Evolutionary conservation across 1,140 invertebrate species (phyloP).

Genomic region (Pteromalus puparum): DNA sequence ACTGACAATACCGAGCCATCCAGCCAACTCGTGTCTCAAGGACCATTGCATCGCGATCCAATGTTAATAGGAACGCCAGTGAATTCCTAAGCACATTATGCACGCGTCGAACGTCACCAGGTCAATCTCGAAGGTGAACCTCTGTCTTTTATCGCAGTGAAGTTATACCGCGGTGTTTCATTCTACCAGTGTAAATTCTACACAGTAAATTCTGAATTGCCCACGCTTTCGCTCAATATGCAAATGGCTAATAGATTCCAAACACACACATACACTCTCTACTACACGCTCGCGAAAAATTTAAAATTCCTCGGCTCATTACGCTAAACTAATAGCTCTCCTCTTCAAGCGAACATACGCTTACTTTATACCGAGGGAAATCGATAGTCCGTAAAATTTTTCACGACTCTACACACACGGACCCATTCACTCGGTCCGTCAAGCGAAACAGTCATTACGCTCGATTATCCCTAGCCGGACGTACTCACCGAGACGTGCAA

Average conservation of each 20-base stretch:
- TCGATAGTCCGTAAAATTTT: constrained; percentile 6
- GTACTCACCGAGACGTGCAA: background rate
- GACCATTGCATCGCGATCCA: background rate
- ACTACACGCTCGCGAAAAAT: too few relatives aligned
- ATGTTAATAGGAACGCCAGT: background rate
- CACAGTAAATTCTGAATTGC: too few relatives aligned
- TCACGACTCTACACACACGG: background rate
- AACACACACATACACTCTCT: too few relatives aligned
- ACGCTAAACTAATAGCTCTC: too few relatives aligned
- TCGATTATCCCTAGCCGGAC: constrained; percentile 8
- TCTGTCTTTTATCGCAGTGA: background rate
- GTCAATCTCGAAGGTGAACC: too few relatives aligned
- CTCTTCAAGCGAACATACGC: too few relatives aligned
- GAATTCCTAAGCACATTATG: background rate
- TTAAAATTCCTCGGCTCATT: too few relatives aligned
- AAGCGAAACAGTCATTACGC: constrained; percentile 22
- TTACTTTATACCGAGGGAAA: background rate
- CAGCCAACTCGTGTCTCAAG: background rate
- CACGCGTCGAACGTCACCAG: background rate
- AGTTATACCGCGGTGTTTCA: too few relatives aligned
- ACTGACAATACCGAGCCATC: background rate
- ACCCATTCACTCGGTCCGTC: background rate
- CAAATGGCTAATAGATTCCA: too few relatives aligned
- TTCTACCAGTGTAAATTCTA: too few relatives aligned
- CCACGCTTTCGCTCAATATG: too few relatives aligned